Percentiles rank a stretch among this genome's conserved stretches.
These are phyloP conservation scores for Acridotheres tristis DNA, from an alignment of 2,797 vertebrate genomes.

Conservation along the genomic window DNA sequence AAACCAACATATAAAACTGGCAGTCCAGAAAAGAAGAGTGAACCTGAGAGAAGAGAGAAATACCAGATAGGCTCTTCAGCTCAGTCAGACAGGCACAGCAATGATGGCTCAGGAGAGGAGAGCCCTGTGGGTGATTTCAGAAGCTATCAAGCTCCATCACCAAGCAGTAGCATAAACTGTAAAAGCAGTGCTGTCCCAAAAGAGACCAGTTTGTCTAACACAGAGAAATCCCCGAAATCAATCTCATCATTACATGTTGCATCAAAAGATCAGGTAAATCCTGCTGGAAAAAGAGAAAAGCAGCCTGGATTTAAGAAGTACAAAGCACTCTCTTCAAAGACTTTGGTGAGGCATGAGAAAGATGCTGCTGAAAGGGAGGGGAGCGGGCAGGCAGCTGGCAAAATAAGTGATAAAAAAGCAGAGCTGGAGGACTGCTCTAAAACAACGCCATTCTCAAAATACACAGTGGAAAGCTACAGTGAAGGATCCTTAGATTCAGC, in stretches of 20 bases:
- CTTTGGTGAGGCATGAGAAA: neutral
- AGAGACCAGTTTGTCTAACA: neutral
- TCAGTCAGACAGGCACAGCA: neutral
- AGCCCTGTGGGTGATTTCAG: neutral
- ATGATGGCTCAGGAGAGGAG: neutral
- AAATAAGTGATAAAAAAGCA: neutral
- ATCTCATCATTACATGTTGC: neutral
- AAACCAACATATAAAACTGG: neutral
- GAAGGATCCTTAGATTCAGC: conserved; percentile 78
- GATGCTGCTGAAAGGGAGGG: neutral
- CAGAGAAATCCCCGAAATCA: neutral
- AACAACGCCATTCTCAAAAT: conserved; percentile 76
- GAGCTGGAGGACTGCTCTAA: neutral
- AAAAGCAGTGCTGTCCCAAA: neutral
- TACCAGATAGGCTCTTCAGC: neutral
- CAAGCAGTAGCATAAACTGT: neutral
- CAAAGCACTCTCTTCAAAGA: neutral
- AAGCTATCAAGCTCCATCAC: neutral
- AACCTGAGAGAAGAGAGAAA: neutral
- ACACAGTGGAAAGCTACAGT: conserved; percentile 86
- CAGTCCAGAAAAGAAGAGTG: neutral
- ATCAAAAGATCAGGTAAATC: neutral
- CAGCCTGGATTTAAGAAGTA: conserved; percentile 31
- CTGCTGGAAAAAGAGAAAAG: neutral
- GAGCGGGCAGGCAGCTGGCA: neutral